Percentiles rank a stretch among this genome's conserved stretches.
Conservation (phyloP, 2,113 vertebrate genomes). For the Poeciliopsis prolifica region DNA sequence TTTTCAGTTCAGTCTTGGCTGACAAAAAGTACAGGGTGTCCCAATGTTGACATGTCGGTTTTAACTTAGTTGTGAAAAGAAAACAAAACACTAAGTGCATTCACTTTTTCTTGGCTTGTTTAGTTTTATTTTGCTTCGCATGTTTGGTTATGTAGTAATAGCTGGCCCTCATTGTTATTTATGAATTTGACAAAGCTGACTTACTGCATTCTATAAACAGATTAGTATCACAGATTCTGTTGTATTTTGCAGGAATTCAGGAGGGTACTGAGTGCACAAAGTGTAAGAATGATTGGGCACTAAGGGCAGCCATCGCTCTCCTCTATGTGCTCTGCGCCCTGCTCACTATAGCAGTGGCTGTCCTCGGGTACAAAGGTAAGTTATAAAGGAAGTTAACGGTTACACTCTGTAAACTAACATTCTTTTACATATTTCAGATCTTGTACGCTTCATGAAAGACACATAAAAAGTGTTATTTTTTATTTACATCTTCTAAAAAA, state of each 20-base stretch:
- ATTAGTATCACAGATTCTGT: slow-evolving; percentile 44
- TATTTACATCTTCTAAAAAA: neutral
- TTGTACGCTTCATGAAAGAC: neutral
- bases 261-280: slow-evolving; percentile 97
- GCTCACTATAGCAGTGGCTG: slow-evolving; percentile 93
- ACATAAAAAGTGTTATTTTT: neutral
- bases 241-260: slow-evolving; percentile 91
- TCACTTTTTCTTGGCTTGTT: slow-evolving; percentile 18
- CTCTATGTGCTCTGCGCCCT: slow-evolving; percentile 94
- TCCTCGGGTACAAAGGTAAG: slow-evolving; percentile 97
- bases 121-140: slow-evolving; percentile 22
- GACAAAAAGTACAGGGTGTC: slow-evolving; percentile 43
- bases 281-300: slow-evolving; percentile 97
- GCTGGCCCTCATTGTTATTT: slow-evolving; percentile 4
- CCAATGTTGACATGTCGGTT: slow-evolving; percentile 29
- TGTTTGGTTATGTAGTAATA: slow-evolving; percentile 11
- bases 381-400: neutral
- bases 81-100: slow-evolving; percentile 19
- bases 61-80: slow-evolving; percentile 40
- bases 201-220: neutral
- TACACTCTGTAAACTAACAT: neutral
- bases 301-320: slow-evolving; percentile 92
- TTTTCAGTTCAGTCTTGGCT: slow-evolving; percentile 60
- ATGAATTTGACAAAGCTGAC: neutral
- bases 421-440: neutral